Evolutionary conservation across 2,888 invertebrate genomes (phyloP), one percentile per base, ranked within the genome.

Genomic region (Autographa pulchrina): DNA sequence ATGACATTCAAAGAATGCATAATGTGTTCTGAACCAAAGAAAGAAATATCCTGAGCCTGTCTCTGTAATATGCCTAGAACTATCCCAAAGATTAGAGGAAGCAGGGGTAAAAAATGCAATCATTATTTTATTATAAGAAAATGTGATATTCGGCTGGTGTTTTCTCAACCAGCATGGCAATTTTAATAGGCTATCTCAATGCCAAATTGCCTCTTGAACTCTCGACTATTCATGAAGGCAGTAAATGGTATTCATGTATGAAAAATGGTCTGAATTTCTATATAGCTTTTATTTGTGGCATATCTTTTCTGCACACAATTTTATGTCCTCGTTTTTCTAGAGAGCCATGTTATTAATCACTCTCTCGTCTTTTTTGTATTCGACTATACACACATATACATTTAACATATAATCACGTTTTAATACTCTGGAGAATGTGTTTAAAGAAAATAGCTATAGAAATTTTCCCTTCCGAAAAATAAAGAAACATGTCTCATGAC

Each of bases 181-280:
- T 48, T 48, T 48, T 48, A 48, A 48, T 48, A n/a, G 48, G n/a
- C 48, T 11, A 38, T 48, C 48, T 48, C 48, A n/a, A 43, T 48
- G 48, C 48, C 48, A 48, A 48, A 48, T 48, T 48, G 48, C 7
- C n/a, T n/a, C 48, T 48, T 48, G 48, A 48, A n/a, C n/a, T 48
- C 48, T 48, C 48, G 48, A 48, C 43, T 43, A 43, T 43, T 43
- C 43, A 43, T 43, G 14, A 43, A 43, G 5, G 43, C n/a, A 48
- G 43, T 16, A 16, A 43, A 43, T 43, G 43, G 43, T n/a, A n/a
- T 48, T 48, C n/a, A 48, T 48, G 48, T 14, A n/a, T 48, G 48
- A 48, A 48, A n/a, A n/a, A 48, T 48, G 48, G 6, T 7, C n/a
- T 48, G 48, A 48, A 48, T 48, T 48, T 48, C 9, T 38, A n/a